phyloP scores from a whole-genome alignment of 2,113 vertebrate genomes.

The Larimichthys polyactis region DNA sequence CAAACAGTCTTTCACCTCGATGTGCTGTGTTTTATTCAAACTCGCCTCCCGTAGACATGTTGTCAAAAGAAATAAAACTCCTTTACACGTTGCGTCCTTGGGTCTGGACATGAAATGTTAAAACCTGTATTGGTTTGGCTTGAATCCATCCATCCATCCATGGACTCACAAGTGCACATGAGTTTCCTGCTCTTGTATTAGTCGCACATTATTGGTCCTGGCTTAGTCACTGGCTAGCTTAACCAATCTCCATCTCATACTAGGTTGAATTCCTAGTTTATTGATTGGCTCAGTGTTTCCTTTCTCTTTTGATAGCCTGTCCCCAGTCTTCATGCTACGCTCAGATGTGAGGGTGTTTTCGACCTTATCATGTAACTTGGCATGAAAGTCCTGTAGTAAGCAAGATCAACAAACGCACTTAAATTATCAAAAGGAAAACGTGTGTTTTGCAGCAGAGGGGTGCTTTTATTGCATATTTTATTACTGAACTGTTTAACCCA shows the following conservation, averaged over 20 bases:
- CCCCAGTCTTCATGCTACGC: neutral
- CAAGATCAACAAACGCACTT: no score
- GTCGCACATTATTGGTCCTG: neutral
- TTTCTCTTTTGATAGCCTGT: neutral
- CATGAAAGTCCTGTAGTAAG: no score
- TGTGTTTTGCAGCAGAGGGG: neutral
- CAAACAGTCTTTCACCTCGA: constrained; percentile 13
- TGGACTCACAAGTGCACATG: no score
- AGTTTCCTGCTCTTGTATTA: neutral
- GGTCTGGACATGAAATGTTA: neutral
- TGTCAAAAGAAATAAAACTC: constrained; percentile 33
- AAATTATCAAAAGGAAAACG: no score
- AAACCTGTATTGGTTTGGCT: neutral
- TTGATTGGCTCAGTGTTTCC: neutral
- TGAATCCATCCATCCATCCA: neutral
- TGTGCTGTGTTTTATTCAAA: constrained; percentile 34
- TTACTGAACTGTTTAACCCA: no score
- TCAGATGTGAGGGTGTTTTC: no score
- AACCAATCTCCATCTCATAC: neutral
- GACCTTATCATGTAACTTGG: no score
- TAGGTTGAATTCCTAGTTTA: neutral
- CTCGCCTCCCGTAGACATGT: neutral
- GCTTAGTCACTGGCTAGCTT: neutral
- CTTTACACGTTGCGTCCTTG: neutral
- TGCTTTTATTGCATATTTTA: neutral